A percentile compares a stretch with the other conserved stretches of the same genome.
Evolutionary conservation across 1,140 invertebrate genomes (phyloP).

Genomic region (Saccostrea glomerata): DNA sequence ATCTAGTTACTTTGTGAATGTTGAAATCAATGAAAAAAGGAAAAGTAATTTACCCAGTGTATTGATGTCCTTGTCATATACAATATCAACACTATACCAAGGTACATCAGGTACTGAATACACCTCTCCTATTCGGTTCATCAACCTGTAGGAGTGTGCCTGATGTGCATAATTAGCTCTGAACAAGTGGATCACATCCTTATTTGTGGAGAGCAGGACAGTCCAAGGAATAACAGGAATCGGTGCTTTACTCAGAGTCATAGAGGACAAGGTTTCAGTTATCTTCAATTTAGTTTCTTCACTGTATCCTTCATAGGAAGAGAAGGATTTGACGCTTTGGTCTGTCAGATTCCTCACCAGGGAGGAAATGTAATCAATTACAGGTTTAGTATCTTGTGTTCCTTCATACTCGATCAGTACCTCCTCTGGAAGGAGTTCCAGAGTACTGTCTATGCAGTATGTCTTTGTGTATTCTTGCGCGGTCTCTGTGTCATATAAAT

Average conservation of each 20-base stretch:
- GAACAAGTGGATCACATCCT: neutral
- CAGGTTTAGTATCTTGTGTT: neutral
- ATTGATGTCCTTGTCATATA: slow-evolving; percentile 12
- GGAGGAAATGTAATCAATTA: neutral
- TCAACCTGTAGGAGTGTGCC: neutral
- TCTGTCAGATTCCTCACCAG: neutral
- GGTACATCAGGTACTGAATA: neutral
- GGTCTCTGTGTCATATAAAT: neutral
- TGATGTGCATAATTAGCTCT: slow-evolving; percentile 9
- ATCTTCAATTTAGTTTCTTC: neutral
- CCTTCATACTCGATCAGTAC: neutral
- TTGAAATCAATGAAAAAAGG: neutral
- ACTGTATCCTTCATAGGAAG: neutral
- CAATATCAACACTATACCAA: neutral
- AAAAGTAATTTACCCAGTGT: neutral
- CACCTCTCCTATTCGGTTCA: neutral
- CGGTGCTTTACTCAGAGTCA: neutral
- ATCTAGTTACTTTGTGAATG: too few relatives aligned
- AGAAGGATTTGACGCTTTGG: neutral
- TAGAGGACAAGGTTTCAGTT: neutral
- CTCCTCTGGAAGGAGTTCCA: slow-evolving; percentile 22
- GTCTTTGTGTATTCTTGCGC: neutral
- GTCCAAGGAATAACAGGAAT: neutral
- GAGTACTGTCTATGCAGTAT: neutral
- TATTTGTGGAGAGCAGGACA: neutral